These are phyloP conservation scores for Uria aalge DNA, from an alignment of 2,113 vertebrate genomes.

Conservation along the genomic window DNA sequence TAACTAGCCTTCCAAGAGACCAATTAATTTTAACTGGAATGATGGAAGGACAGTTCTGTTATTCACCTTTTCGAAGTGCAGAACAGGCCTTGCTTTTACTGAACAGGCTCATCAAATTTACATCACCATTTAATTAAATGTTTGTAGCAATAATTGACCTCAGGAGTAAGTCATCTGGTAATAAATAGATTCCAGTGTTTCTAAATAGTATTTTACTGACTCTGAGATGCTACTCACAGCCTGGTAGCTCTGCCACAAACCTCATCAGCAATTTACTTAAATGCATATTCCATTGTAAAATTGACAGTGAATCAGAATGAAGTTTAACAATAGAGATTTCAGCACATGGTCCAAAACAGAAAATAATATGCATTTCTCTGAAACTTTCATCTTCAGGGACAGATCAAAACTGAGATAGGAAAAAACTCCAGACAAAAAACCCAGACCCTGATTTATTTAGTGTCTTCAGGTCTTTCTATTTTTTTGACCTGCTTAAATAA, in stretches of 20 bases:
- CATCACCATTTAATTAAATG: slow-evolving; percentile 40
- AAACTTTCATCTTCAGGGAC: neutral
- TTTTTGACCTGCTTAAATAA: neutral
- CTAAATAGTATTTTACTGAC: slow-evolving; percentile 20
- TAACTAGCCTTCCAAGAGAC: neutral
- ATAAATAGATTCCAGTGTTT: slow-evolving; percentile 37
- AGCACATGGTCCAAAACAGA: neutral
- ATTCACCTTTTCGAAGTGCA: slow-evolving; percentile 16
- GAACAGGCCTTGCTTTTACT: slow-evolving; percentile 9
- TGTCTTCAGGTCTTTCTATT: neutral
- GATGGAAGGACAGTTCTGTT: neutral
- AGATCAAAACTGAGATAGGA: neutral
- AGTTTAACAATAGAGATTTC: neutral
- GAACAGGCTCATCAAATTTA: slow-evolving; percentile 44
- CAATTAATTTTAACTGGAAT: slow-evolving; percentile 31
- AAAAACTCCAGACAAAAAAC: neutral
- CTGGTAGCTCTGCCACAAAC: slow-evolving; percentile 3
- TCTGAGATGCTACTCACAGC: slow-evolving; percentile 15
- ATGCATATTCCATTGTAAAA: slow-evolving; percentile 13
- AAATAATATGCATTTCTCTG: neutral
- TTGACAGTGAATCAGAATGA: neutral
- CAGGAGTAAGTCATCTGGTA: slow-evolving; percentile 27
- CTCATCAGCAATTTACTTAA: slow-evolving; percentile 48
- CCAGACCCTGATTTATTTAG: neutral
- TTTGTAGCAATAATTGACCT: slow-evolving; percentile 46